Evolutionary conservation across 53 echinoderm and acorn worm genomes (phyloP).

Genomic region (Apostichopus leukothele): DNA sequence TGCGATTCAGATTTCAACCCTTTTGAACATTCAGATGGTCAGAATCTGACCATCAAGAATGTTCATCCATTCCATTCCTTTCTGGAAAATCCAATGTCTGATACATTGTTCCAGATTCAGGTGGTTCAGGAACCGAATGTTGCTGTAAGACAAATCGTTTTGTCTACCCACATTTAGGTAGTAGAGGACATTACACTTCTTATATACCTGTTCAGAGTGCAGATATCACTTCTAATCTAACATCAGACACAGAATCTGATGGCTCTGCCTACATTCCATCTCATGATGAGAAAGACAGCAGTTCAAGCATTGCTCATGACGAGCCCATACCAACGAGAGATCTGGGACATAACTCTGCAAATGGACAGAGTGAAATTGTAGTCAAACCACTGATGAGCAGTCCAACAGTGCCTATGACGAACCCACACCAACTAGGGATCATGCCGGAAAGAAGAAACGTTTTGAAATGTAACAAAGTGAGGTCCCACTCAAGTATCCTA

Average conservation of each 20-base stretch:
- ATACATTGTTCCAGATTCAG: constrained; percentile 5
- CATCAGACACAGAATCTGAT: background rate
- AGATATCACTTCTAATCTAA: constrained; percentile 3
- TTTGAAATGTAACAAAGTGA: background rate
- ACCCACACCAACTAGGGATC: background rate
- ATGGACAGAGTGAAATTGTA: too few relatives aligned
- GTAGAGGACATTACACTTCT: background rate
- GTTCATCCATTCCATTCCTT: background rate
- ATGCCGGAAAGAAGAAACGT: background rate
- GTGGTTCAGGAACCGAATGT: background rate
- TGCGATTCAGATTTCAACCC: constrained; percentile 27
- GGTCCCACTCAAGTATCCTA: background rate
- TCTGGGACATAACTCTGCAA: too few relatives aligned
- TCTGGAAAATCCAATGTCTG: background rate
- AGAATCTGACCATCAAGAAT: background rate
- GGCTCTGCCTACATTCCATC: background rate
- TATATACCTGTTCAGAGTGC: background rate
- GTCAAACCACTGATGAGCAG: too few relatives aligned
- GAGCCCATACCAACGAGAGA: too few relatives aligned
- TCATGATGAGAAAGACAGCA: background rate
- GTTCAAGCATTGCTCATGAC: too few relatives aligned
- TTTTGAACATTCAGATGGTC: background rate
- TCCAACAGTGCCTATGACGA: background rate
- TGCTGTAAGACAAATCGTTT: background rate
- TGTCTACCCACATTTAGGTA: background rate